Conservation (phyloP, 2,888 invertebrate species). For the Trichogramma dendrolimi region DNA sequence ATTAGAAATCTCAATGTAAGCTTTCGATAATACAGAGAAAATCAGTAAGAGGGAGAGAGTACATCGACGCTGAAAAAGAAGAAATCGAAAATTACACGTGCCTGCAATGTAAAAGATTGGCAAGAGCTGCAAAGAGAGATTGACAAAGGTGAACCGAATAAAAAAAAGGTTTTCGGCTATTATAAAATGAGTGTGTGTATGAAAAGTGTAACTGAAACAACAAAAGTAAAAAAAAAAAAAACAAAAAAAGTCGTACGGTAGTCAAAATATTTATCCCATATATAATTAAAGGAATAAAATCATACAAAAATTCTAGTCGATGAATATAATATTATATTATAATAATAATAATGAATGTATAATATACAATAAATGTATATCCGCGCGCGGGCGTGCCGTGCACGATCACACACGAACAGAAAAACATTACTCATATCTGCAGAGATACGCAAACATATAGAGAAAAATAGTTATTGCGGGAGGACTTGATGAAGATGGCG, state of each 20-base stretch:
- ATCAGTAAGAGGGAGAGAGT: not conserved
- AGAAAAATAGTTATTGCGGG: not conserved
- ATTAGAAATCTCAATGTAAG: too few relatives aligned
- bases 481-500: not conserved
- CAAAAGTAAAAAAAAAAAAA: not conserved
- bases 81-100: not conserved
- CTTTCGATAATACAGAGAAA: too few relatives aligned
- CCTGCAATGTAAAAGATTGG: not conserved
- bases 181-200: too few relatives aligned
- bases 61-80: not conserved
- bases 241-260: conserved; percentile 38
- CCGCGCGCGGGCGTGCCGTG: conserved; percentile 16
- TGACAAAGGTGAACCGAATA: too few relatives aligned
- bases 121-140: too few relatives aligned
- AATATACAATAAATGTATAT: conserved; percentile 11
- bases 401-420: conserved; percentile 1
- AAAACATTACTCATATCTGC: too few relatives aligned
- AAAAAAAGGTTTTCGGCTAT: too few relatives aligned
- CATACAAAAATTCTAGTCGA: conserved; percentile 50
- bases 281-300: conserved; percentile 22
- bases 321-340: conserved; percentile 33
- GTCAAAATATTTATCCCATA: conserved; percentile 44
- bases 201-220: too few relatives aligned
- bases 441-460: not conserved
- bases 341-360: conserved; percentile 35